A percentile compares a stretch with the other conserved stretches of the same genome.
Conservation (phyloP, 2,888 invertebrate genomes). For the Spatulosminthurus flaviceps region DNA sequence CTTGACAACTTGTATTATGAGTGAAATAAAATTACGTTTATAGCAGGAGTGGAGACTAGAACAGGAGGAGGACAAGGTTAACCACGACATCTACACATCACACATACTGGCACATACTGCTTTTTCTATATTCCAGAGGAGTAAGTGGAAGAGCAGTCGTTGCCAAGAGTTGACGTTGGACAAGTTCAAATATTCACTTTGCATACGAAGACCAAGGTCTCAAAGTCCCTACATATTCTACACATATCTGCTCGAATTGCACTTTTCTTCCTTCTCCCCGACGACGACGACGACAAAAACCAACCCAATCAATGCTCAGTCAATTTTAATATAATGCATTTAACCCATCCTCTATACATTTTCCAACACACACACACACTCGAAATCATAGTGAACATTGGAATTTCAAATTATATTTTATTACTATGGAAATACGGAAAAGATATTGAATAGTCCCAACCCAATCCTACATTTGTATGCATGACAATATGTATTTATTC, state of each 20-base stretch:
- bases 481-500: not conserved
- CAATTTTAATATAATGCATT: too few relatives aligned
- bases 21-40: constrained; percentile 4
- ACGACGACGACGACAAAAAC: too few relatives aligned
- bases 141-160: too few relatives aligned
- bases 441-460: constrained; percentile 6
- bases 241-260: not conserved
- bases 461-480: not conserved
- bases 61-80: not conserved
- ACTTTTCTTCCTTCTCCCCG: too few relatives aligned
- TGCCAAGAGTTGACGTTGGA: too few relatives aligned
- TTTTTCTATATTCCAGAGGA: too few relatives aligned
- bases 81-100: not conserved
- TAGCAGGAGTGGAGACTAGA: not conserved
- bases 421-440: not conserved
- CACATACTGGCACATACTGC: not conserved
- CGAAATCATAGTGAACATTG: too few relatives aligned
- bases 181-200: not conserved
- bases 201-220: not conserved
- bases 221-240: not conserved
- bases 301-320: too few relatives aligned
- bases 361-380: too few relatives aligned
- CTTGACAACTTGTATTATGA: not conserved
- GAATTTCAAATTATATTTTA: too few relatives aligned
- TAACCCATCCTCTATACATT: too few relatives aligned